These are phyloP conservation scores for Phalacrocorax brasilianus DNA, from an alignment of 2,113 vertebrate species.

Conservation along the genomic window DNA sequence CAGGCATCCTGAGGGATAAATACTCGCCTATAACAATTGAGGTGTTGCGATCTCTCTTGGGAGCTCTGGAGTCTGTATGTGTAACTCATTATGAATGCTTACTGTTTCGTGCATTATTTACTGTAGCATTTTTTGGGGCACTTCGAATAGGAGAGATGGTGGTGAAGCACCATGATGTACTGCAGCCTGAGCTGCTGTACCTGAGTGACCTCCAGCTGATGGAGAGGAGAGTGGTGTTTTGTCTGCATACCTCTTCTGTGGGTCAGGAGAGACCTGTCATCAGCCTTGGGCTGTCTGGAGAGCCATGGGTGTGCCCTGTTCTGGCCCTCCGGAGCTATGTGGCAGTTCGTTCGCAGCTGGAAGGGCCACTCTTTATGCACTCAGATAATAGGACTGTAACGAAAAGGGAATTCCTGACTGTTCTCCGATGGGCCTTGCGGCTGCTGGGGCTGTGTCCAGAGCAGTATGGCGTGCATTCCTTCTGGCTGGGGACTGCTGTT, in stretches of 20 bases:
- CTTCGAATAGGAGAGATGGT: conserved; percentile 33
- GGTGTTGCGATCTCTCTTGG: conserved; percentile 15
- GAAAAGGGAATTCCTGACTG: background rate
- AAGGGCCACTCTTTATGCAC: conserved; percentile 17
- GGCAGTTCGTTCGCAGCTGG: background rate
- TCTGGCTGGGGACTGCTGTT: conserved; percentile 20
- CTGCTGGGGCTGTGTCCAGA: background rate
- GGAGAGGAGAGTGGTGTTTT: background rate
- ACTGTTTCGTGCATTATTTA: conserved; percentile 32
- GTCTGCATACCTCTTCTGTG: background rate
- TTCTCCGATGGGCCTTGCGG: background rate
- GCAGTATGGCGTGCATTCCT: conserved; percentile 1
- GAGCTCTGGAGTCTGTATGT: conserved; percentile 21
- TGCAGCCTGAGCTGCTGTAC: conserved; percentile 24
- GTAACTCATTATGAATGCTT: background rate
- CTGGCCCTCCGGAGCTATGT: background rate
- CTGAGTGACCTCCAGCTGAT: background rate
- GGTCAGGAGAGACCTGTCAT: background rate
- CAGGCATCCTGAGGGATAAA: background rate
- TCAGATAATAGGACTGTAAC: accelerated
- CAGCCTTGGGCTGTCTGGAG: background rate
- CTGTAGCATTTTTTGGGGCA: conserved; percentile 37
- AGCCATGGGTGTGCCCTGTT: conserved; percentile 22
- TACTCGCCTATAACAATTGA: conserved; percentile 29
- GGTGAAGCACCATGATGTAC: background rate